Evolutionary conservation across 2,113 vertebrate genomes (phyloP).

Genomic region (Elephas maximus): DNA sequence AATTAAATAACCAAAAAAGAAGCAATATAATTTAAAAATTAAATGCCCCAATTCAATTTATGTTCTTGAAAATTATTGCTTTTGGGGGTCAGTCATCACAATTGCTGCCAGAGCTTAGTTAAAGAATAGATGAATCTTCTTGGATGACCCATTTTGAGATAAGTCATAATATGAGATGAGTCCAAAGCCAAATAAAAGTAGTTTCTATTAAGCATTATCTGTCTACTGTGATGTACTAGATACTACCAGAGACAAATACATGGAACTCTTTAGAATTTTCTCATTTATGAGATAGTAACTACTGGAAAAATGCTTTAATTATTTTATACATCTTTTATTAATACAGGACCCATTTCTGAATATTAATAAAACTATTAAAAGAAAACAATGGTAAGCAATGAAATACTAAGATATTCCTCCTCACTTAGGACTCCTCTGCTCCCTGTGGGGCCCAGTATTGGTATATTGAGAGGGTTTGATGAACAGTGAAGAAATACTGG

Average conservation of each 20-base stretch:
- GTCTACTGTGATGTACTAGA: background rate
- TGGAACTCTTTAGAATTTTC: background rate
- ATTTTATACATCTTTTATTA: background rate
- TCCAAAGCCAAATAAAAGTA: background rate
- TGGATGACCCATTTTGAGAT: background rate
- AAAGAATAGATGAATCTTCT: background rate
- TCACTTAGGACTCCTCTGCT: background rate
- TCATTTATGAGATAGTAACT: background rate
- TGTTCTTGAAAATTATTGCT: background rate
- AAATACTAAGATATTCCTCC: background rate
- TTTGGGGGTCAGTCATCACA: background rate
- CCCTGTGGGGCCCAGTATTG: background rate
- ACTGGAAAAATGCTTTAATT: background rate
- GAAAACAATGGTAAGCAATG: background rate
- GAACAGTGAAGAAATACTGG: background rate
- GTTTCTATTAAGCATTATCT: background rate
- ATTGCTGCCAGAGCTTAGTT: background rate
- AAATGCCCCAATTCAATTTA: constrained; percentile 23
- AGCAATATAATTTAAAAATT: constrained; percentile 30
- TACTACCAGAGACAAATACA: background rate
- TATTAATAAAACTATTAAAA: constrained; percentile 24
- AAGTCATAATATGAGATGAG: constrained; percentile 14
- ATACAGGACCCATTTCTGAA: background rate
- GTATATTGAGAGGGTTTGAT: background rate
- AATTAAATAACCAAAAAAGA: constrained; percentile 1